Evolutionary conservation across 2,113 vertebrate genomes (phyloP).

Genomic region (Oreochromis spilurus): DNA sequence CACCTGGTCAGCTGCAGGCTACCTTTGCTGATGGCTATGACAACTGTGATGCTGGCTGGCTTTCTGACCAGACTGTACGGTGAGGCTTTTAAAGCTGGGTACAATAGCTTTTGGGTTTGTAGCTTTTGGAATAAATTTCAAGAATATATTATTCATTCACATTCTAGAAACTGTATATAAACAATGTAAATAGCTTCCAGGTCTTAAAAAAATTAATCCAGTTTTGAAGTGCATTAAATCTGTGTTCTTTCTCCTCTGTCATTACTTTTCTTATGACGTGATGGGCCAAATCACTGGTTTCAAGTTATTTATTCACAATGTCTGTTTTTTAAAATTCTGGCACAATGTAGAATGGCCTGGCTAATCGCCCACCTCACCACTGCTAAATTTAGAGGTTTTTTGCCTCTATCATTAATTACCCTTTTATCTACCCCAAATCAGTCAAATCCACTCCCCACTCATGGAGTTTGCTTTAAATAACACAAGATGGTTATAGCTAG

Average conservation of each 20-base stretch:
- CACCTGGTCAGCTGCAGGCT: slow-evolving; percentile 83
- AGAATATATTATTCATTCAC: background rate
- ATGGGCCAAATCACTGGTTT: background rate
- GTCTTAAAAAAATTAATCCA: background rate
- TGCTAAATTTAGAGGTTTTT: background rate
- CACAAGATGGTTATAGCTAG: background rate
- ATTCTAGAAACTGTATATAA: no score
- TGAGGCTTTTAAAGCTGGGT: slow-evolving; percentile 33
- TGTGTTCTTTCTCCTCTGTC: background rate
- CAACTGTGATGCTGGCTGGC: slow-evolving; percentile 96
- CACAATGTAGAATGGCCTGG: background rate
- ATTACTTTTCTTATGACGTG: background rate
- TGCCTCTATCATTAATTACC: background rate
- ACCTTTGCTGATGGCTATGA: slow-evolving; percentile 93
- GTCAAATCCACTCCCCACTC: background rate
- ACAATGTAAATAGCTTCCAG: background rate
- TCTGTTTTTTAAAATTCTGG: background rate
- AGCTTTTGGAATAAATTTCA: background rate
- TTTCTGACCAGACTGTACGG: slow-evolving; percentile 89
- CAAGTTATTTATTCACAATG: background rate
- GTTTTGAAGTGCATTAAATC: background rate
- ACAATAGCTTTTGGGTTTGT: background rate
- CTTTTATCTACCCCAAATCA: background rate
- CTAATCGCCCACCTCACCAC: background rate
- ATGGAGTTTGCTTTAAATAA: background rate